Percentiles rank a stretch among this genome's conserved stretches.
Conservation (phyloP, 2,797 vertebrate genomes). For the Centropyge bicolor region DNA sequence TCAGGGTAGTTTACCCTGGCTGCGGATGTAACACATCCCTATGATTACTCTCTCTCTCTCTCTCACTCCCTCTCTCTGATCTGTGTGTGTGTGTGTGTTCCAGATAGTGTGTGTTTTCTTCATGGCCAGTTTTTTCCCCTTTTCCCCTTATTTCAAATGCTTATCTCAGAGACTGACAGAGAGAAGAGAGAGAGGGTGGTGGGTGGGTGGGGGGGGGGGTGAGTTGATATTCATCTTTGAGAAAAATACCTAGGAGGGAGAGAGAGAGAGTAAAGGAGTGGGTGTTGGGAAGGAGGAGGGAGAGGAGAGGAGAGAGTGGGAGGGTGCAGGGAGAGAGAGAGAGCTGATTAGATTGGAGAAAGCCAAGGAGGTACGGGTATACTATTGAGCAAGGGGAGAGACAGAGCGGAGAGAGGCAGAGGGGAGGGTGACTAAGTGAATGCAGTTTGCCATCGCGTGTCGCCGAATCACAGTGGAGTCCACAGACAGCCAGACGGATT, state of each 20-base stretch:
- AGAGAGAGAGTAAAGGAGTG: slow-evolving; percentile 57
- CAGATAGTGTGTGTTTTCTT: slow-evolving; percentile 47
- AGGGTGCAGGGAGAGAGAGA: slow-evolving; percentile 51
- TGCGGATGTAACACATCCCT: slow-evolving; percentile 59
- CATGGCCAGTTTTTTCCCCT: slow-evolving; percentile 37
- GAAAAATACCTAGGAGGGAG: slow-evolving; percentile 73
- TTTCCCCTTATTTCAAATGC: slow-evolving; percentile 65
- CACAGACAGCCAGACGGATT: slow-evolving; percentile 62
- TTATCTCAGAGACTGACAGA: slow-evolving; percentile 70
- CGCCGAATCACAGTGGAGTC: slow-evolving; percentile 78
- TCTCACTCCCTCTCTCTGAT: not conserved
- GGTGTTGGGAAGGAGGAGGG: slow-evolving; percentile 58
- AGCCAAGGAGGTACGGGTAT: slow-evolving; percentile 80
- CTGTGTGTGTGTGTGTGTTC: slow-evolving; percentile 35
- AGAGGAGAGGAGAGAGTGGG: slow-evolving; percentile 60
- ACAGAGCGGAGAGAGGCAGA: slow-evolving; percentile 62
- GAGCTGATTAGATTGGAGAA: slow-evolving; percentile 84
- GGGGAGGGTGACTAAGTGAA: slow-evolving; percentile 83
- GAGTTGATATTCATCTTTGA: slow-evolving; percentile 76
- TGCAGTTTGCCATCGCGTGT: slow-evolving; percentile 81
- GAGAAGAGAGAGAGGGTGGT: slow-evolving; percentile 41
- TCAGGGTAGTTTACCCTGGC: slow-evolving; percentile 72
- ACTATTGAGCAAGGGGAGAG: slow-evolving; percentile 80
- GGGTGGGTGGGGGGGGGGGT: not conserved
- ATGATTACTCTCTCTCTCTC: slow-evolving; percentile 44